Evolutionary conservation across 2,113 vertebrate species (phyloP).

Genomic region (Tragelaphus scriptus): DNA sequence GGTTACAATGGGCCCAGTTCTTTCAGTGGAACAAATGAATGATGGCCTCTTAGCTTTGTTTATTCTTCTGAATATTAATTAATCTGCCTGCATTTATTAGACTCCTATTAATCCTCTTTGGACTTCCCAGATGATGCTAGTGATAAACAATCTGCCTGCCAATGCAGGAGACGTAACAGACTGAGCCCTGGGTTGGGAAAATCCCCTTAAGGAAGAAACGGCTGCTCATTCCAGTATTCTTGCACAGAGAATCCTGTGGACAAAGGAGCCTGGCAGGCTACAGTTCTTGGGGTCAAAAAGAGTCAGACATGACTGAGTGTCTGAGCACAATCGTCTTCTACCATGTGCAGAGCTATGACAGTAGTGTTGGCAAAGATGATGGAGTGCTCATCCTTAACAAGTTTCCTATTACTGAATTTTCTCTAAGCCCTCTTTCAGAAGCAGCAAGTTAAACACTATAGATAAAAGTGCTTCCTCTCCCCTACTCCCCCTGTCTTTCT

Average conservation of each 20-base stretch:
- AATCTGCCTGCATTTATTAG: background rate
- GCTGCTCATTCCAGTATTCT: background rate
- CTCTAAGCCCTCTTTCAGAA: background rate
- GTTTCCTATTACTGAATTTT: background rate
- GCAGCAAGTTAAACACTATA: background rate
- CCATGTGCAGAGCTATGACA: background rate
- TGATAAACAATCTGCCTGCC: background rate
- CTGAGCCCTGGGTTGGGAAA: background rate
- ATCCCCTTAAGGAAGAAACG: background rate
- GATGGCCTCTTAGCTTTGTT: background rate
- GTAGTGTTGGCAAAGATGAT: background rate
- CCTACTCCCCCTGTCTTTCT: background rate
- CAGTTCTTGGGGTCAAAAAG: background rate
- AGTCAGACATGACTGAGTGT: background rate
- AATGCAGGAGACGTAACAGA: background rate
- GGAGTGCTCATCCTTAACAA: background rate
- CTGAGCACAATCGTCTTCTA: background rate
- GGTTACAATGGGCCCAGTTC: background rate
- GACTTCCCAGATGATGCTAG: background rate
- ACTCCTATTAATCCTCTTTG: background rate
- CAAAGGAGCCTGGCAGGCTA: background rate
- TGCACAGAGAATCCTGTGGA: background rate
- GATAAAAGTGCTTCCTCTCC: background rate
- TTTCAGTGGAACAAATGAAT: background rate
- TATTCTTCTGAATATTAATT: slow-evolving; percentile 10